Percentiles rank a stretch among this genome's conserved stretches.
phyloP scores from a whole-genome alignment of 2,888 invertebrate species.

The Iselma pallidipennis region DNA sequence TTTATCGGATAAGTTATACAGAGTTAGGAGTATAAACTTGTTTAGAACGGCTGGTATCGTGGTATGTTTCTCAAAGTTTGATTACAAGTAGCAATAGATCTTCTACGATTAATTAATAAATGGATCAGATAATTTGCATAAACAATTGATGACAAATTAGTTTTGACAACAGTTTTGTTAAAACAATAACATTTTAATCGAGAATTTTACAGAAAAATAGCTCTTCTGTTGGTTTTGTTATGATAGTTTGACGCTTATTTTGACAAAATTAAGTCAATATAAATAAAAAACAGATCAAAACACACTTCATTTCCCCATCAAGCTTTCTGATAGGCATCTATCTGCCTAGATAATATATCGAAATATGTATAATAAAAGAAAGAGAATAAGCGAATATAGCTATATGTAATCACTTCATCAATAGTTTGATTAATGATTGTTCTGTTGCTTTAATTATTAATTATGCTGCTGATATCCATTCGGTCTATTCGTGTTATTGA shows the following conservation, averaged over 20 bases:
- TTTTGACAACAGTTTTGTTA: background rate
- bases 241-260: background rate
- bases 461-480: conserved; percentile 30
- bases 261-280: background rate
- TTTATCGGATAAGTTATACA: conserved; percentile 30
- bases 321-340: conserved; percentile 9
- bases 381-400: background rate
- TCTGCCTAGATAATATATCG: background rate
- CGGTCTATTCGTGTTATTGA: conserved; percentile 16
- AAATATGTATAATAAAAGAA: background rate
- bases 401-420: conserved; percentile 24
- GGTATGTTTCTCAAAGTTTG: conserved; percentile 1
- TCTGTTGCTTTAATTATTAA: conserved; percentile 28
- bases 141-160: conserved; percentile 1
- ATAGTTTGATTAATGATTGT: conserved; percentile 35
- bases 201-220: no score
- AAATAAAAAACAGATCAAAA: background rate
- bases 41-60: conserved; percentile 14
- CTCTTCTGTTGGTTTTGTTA: background rate
- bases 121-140: conserved; percentile 1
- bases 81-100: background rate
- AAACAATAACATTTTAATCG: no score
- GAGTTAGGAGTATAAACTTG: conserved; percentile 29
- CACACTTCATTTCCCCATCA: conserved; percentile 13
- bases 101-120: background rate